Evolutionary conservation across 2,888 invertebrate genomes (phyloP), one percentile per base, ranked within the genome.

Genomic region (Nemotelus pantherinus): DNA sequence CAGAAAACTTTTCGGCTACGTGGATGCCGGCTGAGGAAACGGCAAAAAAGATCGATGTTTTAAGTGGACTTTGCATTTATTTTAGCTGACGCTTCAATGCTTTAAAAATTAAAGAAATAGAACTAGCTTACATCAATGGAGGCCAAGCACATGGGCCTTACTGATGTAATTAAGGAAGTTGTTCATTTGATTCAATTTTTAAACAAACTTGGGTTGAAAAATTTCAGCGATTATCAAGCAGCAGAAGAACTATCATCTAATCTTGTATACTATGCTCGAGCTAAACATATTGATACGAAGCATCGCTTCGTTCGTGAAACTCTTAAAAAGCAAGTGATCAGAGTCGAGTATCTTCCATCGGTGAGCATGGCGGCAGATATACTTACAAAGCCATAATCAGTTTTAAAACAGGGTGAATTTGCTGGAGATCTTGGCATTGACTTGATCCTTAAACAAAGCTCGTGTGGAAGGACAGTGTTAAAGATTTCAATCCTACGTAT

Each of bases 201-300:
- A 9, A 45, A 25, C n/a, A 25, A 44, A 44, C 63, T 60, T 9
- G 47, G 60, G 39, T 71, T 71, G 25, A 48, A n/a, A 25, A n/a
- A 10, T 25, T 25, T 57, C 25, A 25, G 39, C 45, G 45, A 65
- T 44, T 45, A 65, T 47, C 65, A 45, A 45, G 44, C 10, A 41
- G 77, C 79, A 6, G 71, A 78, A 58, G 77, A 74, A n/a, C 72
- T 81, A 7, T 77, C 76, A 5, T 65, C 77, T 9, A 78, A 80
- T 71, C 70, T 77, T 2, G 79, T 68, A 41, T 79, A 70, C 55
- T 76, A 63, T 43, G 63, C n/a, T n/a, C 25, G 63, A 9, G 43
- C 41, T 43, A 63, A 63, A 43, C 63, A 63, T 43, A 63, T 63
- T 41, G 63, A 63, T 43, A 44, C 55, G 5, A 39, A 55, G 10